These are phyloP conservation scores for Halesus radiatus DNA, from an alignment of 1,140 invertebrate genomes.

Conservation along the genomic window DNA sequence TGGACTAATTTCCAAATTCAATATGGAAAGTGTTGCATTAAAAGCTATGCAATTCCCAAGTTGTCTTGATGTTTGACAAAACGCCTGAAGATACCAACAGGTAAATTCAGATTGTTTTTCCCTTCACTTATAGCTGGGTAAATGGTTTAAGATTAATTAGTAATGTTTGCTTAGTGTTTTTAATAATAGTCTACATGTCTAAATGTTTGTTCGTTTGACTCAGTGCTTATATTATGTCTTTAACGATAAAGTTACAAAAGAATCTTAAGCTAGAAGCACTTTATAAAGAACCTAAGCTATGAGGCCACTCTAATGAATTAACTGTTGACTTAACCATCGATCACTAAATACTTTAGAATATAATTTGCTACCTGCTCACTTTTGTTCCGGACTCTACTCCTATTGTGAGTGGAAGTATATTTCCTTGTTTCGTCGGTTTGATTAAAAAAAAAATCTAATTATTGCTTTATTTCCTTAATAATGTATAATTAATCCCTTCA, in stretches of 20 bases:
- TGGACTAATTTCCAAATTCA: no score
- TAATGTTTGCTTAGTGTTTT: not conserved
- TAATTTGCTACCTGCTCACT: not conserved
- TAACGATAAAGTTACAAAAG: slow-evolving; percentile 18
- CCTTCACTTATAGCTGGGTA: no score
- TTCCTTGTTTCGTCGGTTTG: not conserved
- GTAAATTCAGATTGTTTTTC: no score
- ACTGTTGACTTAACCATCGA: slow-evolving; percentile 6
- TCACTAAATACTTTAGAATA: slow-evolving; percentile 32
- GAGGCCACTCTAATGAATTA: slow-evolving; percentile 33
- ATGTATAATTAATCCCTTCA: not conserved
- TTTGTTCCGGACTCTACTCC: not conserved
- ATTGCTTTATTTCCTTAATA: not conserved
- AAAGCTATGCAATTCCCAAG: no score
- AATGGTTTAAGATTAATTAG: no score
- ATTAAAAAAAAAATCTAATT: not conserved
- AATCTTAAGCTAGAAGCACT: slow-evolving; percentile 37
- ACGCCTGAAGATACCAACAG: no score
- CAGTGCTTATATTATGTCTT: slow-evolving; percentile 31
- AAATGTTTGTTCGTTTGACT: slow-evolving; percentile 17
- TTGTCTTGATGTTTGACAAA: no score
- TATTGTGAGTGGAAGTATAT: slow-evolving; percentile 7
- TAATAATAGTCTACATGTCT: not conserved
- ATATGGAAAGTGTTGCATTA: no score
- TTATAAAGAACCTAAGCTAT: slow-evolving; percentile 19